Evolutionary conservation across 2,888 invertebrate species (phyloP), one percentile per base, ranked within the genome.

Genomic region (Bellardia bayeri): DNA sequence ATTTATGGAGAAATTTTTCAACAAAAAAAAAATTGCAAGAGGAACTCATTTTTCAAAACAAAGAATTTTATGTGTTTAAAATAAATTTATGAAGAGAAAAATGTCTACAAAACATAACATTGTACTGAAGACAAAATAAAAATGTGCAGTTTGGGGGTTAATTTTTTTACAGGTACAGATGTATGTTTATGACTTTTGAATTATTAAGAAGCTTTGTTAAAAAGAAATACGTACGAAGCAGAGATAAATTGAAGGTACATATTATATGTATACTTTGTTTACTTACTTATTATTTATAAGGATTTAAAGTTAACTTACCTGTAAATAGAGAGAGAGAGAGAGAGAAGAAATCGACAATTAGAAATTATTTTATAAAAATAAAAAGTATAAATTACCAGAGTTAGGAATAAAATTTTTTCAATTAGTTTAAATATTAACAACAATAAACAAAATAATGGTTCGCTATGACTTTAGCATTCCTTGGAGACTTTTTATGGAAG

Each of bases 281-380:
- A 71, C 80, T 80, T 69, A 69, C 61, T 58, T 69, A 61, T 49
- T 45, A 16, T 56, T 51, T 37, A 40, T 23, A 40, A 16, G 6
- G 13, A 80, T 71, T 71, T 13, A 13, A 2, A 30, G 69, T 0
- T 30, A 61, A 40, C 30, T 71, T 71, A 80, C 80, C 80, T 80
- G 51, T 3, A 80, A 79, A 61, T 23, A 79, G 30, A 58, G 0
- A 69, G 69, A 45, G 23, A 66, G 3, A 40, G n/a, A n/a, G n/a
- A n/a, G n/a, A n/a, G n/a, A 16, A 0, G 37, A 37, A 11, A 16
- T 16, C 0, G 7, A 9, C 40, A 66, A 42, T 23, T 42, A 42
- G 23, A 45, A 23, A 42, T 23, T 42, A 42, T 37, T 16, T 40
- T 16, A 11, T 7, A 66, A 11, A 42, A 45, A 64, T 23, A 23